Percentiles rank a stretch among this genome's conserved stretches.
phyloP scores from a whole-genome alignment of 2,797 vertebrate genomes.

The Ctenosaura bakeri region DNA sequence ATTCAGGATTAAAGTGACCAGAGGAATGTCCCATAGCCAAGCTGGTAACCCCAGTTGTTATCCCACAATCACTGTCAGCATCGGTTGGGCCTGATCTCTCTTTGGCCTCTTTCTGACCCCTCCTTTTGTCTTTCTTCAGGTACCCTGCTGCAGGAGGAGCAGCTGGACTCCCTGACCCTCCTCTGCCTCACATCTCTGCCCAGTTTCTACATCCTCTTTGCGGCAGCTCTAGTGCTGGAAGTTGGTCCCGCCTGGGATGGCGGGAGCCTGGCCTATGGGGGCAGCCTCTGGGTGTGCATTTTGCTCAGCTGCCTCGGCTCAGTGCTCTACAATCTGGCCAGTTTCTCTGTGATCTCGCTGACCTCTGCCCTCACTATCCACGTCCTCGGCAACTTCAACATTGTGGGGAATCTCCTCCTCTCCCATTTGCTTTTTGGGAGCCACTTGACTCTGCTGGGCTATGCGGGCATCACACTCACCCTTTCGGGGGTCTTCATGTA shows the following conservation, averaged over 20 bases:
- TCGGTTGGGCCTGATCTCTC: accelerated
- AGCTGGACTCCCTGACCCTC: constrained; percentile 91
- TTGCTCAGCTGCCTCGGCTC: constrained; percentile 96
- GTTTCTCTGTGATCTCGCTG: constrained; percentile 93
- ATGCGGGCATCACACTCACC: constrained; percentile 87
- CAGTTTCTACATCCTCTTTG: constrained; percentile 92
- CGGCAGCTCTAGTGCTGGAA: constrained; percentile 88
- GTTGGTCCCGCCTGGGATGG: constrained; percentile 85
- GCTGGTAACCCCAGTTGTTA: too few relatives aligned
- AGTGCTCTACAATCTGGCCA: constrained; percentile 96
- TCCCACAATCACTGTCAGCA: too few relatives aligned
- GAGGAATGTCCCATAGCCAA: too few relatives aligned
- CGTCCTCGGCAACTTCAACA: constrained; percentile 93
- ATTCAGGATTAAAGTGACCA: too few relatives aligned
- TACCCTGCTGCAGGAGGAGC: constrained; percentile 93
- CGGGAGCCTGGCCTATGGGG: constrained; percentile 82
- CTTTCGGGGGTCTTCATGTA: constrained; percentile 93
- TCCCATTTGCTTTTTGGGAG: constrained; percentile 92
- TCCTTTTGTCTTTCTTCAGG: constrained; percentile 77
- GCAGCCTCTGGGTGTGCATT: constrained; percentile 90
- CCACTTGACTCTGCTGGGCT: constrained; percentile 89
- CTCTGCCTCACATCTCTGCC: constrained; percentile 95
- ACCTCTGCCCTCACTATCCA: constrained; percentile 97
- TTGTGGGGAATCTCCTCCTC: constrained; percentile 94
- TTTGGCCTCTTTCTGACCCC: not conserved